These are phyloP conservation scores for Menidia beryllina DNA, from an alignment of 2,113 vertebrate species.

Conservation along the genomic window DNA sequence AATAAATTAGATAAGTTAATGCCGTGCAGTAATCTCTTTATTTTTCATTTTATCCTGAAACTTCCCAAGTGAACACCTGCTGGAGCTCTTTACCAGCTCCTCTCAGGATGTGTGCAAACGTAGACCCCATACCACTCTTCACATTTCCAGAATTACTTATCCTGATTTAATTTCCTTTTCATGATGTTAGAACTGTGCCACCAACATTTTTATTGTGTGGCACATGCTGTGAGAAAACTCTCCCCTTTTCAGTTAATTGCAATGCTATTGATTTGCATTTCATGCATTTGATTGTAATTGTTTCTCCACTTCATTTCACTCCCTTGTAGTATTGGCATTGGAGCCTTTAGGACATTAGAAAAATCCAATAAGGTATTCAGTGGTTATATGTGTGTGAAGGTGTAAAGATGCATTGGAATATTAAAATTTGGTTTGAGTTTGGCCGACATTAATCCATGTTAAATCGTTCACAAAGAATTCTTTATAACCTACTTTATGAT, in stretches of 20 bases:
- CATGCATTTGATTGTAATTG: slow-evolving; percentile 65
- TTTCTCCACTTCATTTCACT: slow-evolving; percentile 38
- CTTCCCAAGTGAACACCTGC: slow-evolving; percentile 4
- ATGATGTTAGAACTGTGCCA: too few relatives aligned
- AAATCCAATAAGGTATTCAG: slow-evolving; percentile 16
- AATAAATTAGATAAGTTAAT: neutral
- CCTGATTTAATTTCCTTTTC: too few relatives aligned
- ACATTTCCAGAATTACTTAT: too few relatives aligned
- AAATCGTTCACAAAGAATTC: slow-evolving; percentile 63
- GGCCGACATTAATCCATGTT: slow-evolving; percentile 69
- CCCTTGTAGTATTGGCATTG: neutral
- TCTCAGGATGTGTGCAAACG: neutral
- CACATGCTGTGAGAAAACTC: slow-evolving; percentile 28
- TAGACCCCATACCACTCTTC: slow-evolving; percentile 9
- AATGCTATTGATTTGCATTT: slow-evolving; percentile 60
- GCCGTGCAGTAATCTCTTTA: neutral
- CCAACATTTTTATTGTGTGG: too few relatives aligned
- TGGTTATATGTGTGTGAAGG: neutral
- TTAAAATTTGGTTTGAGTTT: slow-evolving; percentile 68
- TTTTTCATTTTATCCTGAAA: neutral
- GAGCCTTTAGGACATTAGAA: slow-evolving; percentile 17
- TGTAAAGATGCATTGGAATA: slow-evolving; percentile 34
- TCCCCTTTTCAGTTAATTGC: slow-evolving; percentile 42
- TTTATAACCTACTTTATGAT: slow-evolving; percentile 54
- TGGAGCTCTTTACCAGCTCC: neutral